Conservation (phyloP, 2,888 invertebrate genomes). For the Drosophila setosimentum region DNA sequence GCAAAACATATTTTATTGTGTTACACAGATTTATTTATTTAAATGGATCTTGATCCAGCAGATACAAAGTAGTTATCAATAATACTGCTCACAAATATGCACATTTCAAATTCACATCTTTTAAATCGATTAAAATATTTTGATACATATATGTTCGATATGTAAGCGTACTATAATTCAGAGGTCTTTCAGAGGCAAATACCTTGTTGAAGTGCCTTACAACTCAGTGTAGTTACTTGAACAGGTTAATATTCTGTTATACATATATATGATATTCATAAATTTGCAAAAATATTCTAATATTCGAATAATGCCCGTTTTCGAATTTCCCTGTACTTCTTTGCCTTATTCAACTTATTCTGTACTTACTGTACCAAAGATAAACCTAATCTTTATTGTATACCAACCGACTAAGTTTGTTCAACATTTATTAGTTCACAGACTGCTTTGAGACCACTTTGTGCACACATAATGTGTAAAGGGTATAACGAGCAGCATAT, state of each 20-base stretch:
- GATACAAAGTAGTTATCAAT: background rate
- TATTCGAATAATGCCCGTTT: background rate
- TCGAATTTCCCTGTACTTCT: background rate
- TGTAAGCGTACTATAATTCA: too few relatives aligned
- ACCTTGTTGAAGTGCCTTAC: too few relatives aligned
- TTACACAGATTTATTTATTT: background rate
- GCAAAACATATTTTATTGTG: too few relatives aligned
- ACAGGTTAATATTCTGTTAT: background rate
- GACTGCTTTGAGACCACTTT: background rate
- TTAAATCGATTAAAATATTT: too few relatives aligned
- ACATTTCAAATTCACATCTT: background rate
- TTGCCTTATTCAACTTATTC: background rate
- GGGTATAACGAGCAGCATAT: constrained; percentile 22
- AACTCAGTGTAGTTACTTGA: too few relatives aligned
- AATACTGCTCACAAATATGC: background rate
- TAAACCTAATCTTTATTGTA: background rate
- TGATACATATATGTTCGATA: too few relatives aligned
- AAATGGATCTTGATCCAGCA: background rate
- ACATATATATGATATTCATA: background rate
- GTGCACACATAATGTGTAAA: background rate
- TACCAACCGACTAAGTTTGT: background rate
- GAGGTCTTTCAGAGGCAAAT: too few relatives aligned
- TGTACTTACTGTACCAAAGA: background rate
- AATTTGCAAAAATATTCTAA: background rate
- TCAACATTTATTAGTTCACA: background rate